These are phyloP conservation scores for Podiceps cristatus DNA, from an alignment of 2,113 vertebrate species.

Conservation along the genomic window DNA sequence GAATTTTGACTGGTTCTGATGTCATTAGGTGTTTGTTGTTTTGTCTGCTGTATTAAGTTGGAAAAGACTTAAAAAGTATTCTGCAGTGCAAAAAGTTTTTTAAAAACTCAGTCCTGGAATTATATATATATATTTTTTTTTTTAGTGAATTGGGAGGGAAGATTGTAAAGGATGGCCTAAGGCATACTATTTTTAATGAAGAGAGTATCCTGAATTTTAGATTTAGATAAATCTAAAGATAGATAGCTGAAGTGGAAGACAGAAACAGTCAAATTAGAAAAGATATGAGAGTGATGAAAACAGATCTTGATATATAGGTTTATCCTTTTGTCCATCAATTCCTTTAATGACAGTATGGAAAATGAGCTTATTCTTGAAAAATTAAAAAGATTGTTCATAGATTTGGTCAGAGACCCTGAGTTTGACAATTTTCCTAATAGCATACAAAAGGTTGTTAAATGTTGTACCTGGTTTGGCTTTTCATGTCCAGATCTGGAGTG, in stretches of 20 bases:
- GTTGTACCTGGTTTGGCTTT: not conserved
- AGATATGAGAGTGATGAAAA: not conserved
- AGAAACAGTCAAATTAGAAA: not conserved
- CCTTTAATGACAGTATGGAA: not conserved
- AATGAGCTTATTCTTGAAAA: not conserved
- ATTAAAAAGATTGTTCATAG: not conserved
- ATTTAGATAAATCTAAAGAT: not conserved
- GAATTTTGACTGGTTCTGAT: not conserved
- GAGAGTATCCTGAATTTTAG: not conserved
- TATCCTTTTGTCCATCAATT: not conserved
- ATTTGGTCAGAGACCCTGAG: not conserved
- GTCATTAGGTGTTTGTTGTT: not conserved
- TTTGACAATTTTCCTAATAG: not conserved
- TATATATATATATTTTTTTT: no score
- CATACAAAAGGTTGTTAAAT: not conserved
- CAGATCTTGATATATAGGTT: not conserved
- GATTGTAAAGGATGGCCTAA: not conserved
- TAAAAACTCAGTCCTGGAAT: not conserved
- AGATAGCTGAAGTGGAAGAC: not conserved
- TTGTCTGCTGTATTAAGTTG: not conserved
- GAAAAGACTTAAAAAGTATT: not conserved
- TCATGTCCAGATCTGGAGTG: not conserved
- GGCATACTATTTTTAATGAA: not conserved
- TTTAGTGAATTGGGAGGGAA: accelerated
- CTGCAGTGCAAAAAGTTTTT: not conserved